Conservation (phyloP, 2,888 invertebrate species). For the Synanthedon formicaeformis region DNA sequence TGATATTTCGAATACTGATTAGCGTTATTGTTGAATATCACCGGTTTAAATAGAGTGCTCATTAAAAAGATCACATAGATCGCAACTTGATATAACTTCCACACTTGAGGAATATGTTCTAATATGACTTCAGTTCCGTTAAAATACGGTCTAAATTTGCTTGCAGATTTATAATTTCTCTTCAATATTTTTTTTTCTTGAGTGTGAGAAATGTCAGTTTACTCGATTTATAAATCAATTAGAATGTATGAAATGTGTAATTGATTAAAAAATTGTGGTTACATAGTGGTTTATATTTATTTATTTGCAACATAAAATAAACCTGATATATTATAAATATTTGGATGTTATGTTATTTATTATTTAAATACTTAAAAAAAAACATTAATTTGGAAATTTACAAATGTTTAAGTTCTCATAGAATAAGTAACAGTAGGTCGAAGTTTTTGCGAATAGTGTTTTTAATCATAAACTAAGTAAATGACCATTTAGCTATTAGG, state of each 20-base stretch:
- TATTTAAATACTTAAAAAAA: too few species aligned
- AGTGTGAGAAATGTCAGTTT: background rate
- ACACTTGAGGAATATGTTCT: background rate
- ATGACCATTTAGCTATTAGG: too few species aligned
- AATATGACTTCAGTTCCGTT: conserved; percentile 5
- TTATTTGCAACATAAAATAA: too few species aligned
- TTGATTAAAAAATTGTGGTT: too few species aligned
- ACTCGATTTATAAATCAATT: background rate
- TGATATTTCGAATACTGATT: conserved; percentile 46
- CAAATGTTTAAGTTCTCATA: too few species aligned
- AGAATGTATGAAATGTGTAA: background rate
- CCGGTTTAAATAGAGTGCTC: conserved; percentile 24
- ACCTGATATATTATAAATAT: too few species aligned
- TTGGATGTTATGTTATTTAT: too few species aligned
- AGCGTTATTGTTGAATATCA: conserved; percentile 42
- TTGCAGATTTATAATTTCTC: background rate
- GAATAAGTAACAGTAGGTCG: too few species aligned
- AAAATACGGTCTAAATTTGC: conserved; percentile 12
- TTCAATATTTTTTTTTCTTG: background rate
- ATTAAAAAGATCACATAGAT: conserved; percentile 23
- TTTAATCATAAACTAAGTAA: too few species aligned
- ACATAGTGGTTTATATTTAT: too few species aligned
- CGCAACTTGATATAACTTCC: background rate
- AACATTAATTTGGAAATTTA: too few species aligned
- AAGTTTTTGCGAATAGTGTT: too few species aligned